Conservation (phyloP, 2,888 invertebrate genomes). For the Andrena hattorfiana region DNA sequence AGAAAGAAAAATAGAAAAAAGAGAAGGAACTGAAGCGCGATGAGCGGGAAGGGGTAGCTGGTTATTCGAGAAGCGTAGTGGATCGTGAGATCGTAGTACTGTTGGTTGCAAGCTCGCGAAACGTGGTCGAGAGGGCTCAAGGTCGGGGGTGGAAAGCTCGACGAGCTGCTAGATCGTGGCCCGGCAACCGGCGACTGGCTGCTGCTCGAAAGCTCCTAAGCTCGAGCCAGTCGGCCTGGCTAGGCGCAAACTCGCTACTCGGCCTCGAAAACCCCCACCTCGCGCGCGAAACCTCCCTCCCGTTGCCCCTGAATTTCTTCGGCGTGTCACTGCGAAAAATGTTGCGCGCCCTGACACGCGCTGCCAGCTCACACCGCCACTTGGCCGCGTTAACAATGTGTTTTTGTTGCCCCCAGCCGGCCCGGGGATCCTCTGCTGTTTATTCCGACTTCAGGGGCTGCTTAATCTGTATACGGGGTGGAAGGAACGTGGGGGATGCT, state of each 20-base stretch:
- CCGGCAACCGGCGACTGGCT: slow-evolving; percentile 80
- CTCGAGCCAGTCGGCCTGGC: slow-evolving; percentile 73
- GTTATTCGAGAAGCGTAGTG: neutral
- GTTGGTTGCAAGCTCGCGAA: slow-evolving; percentile 5
- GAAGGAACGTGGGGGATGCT: neutral
- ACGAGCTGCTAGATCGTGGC: slow-evolving; percentile 76
- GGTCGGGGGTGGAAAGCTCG: slow-evolving; percentile 19
- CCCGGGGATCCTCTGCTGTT: neutral
- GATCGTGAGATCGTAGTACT: neutral
- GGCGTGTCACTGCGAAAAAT: slow-evolving; percentile 65
- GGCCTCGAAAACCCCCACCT: slow-evolving; percentile 61
- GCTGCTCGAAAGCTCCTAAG: slow-evolving; percentile 75
- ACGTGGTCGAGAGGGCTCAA: slow-evolving; percentile 49
- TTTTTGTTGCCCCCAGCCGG: neutral
- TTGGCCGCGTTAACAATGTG: slow-evolving; percentile 30
- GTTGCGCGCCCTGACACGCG: slow-evolving; percentile 33
- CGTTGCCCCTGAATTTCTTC: slow-evolving; percentile 70
- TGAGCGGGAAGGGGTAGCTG: neutral
- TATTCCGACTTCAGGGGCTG: neutral
- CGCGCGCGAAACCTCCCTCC: slow-evolving; percentile 48
- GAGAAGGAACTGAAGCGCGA: neutral
- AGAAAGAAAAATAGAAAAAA: neutral
- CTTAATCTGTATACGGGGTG: neutral
- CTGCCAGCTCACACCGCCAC: slow-evolving; percentile 6
- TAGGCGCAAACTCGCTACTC: slow-evolving; percentile 78